These are phyloP conservation scores for Colinus virginianus DNA, from an alignment of 2,113 vertebrate genomes.

Conservation along the genomic window DNA sequence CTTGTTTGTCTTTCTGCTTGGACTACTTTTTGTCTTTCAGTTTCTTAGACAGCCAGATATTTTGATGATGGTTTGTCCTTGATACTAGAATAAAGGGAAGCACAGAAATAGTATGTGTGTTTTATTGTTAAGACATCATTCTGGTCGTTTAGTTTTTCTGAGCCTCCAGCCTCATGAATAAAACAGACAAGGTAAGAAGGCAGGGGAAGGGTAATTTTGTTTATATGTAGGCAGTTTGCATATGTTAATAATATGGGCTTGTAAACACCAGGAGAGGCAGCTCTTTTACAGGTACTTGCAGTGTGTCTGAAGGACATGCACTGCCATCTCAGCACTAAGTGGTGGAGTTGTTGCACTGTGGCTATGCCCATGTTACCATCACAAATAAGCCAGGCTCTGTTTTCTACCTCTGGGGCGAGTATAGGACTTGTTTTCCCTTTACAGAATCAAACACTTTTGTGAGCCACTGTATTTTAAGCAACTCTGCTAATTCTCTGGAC, in stretches of 20 bases:
- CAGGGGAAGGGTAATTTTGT: neutral
- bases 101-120: neutral
- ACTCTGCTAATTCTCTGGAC: neutral
- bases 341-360: neutral
- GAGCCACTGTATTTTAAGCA: neutral
- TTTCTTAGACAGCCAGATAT: neutral
- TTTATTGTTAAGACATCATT: neutral
- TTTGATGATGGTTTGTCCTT: neutral
- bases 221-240: neutral
- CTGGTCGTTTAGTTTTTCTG: neutral
- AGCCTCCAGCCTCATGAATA: neutral
- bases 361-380: fast-evolving
- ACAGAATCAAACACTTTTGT: neutral
- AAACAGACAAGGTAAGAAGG: neutral
- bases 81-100: neutral
- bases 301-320: neutral
- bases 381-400: neutral
- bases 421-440: neutral
- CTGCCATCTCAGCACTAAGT: neutral
- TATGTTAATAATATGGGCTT: neutral
- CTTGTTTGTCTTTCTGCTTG: neutral
- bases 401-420: neutral
- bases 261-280: neutral
- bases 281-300: neutral
- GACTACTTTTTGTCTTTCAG: neutral